Percentiles rank a stretch among this genome's conserved stretches.
Conservation (phyloP, 2,797 vertebrate genomes). For the Myripristis jacobus region DNA sequence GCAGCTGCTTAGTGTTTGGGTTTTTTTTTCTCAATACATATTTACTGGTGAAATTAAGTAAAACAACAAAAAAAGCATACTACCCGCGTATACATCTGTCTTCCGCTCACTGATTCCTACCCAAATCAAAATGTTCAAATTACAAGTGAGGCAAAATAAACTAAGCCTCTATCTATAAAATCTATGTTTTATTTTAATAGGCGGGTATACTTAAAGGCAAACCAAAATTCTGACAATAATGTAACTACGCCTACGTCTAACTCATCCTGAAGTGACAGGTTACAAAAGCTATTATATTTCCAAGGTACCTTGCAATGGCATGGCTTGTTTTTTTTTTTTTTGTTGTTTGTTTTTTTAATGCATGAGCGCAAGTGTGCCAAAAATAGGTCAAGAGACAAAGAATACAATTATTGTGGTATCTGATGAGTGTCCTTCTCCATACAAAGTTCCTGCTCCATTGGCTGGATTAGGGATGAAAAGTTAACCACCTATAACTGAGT, state of each 20-base stretch:
- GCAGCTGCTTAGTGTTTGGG: not conserved
- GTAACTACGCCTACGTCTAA: no score
- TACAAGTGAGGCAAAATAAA: no score
- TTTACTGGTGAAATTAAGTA: not conserved
- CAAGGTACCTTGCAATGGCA: not conserved
- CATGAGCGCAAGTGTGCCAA: not conserved
- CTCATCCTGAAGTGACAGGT: no score
- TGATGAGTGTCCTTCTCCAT: slow-evolving; percentile 21
- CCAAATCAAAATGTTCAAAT: no score
- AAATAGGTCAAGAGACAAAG: slow-evolving; percentile 8
- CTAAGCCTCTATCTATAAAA: no score
- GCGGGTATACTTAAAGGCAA: no score
- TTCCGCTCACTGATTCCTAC: no score
- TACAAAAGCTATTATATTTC: not conserved
- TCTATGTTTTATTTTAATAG: no score
- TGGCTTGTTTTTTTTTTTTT: slow-evolving; percentile 24
- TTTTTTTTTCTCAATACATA: not conserved
- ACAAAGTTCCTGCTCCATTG: slow-evolving; percentile 25
- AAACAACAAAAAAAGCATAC: not conserved
- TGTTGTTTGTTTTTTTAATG: no score
- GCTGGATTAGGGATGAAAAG: slow-evolving; percentile 47
- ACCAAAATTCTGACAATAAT: no score
- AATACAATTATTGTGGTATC: slow-evolving; percentile 17
- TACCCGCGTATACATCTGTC: not conserved
- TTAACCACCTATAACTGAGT: slow-evolving; percentile 33